Evolutionary conservation across 1,140 invertebrate genomes (phyloP), one percentile per base, ranked within the genome.

Genomic region (Drosophila sproati): DNA sequence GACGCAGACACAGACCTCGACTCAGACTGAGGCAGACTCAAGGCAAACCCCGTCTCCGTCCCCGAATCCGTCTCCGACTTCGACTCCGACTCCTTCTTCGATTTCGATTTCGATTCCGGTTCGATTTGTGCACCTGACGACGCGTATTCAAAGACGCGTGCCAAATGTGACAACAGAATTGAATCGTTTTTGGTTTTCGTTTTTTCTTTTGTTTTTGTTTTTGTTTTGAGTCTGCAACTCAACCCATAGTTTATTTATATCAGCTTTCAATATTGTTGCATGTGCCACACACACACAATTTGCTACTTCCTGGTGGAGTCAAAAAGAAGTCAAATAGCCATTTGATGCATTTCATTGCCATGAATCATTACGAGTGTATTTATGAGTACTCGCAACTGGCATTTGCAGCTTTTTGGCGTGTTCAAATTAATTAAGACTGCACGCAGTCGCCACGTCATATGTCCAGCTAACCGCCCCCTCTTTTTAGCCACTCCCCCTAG

Each of bases 321-420:
- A 29, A 51, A 54, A 54, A 34, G 10, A 59, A 57, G 60, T 85
- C 75, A 85, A 86, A 63, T 63, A 39, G 5, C 5, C 5, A 57
- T 35, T 77, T 77, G 63, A 66, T 82, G 69, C 80, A 88, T 83
- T 83, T 74, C 68, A 77, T 80, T 72, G 79, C 75, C 43, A 89
- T 88, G 83, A 88, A 89, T 88, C 85, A 88, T 89, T 88, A 73
- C 59, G 68, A 82, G 78, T 70, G 77, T 39, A n/a, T 70, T 86
- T 71, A 87, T 82, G 72, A 82, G 63, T 77, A 73, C 67, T 75
- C 82, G 78, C 77, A 62, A 82, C 64, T 82, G 73, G 70, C 78
- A 78, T 83, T 85, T 81, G 81, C 79, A 77, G 63, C 80, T 80
- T 79, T 88, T 81, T 88, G 75, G 85, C 85, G 85, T 88, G 85